Base-by-base conservation (phyloP, 2,113 vertebrate genomes). In the Etia nguti region DNA sequence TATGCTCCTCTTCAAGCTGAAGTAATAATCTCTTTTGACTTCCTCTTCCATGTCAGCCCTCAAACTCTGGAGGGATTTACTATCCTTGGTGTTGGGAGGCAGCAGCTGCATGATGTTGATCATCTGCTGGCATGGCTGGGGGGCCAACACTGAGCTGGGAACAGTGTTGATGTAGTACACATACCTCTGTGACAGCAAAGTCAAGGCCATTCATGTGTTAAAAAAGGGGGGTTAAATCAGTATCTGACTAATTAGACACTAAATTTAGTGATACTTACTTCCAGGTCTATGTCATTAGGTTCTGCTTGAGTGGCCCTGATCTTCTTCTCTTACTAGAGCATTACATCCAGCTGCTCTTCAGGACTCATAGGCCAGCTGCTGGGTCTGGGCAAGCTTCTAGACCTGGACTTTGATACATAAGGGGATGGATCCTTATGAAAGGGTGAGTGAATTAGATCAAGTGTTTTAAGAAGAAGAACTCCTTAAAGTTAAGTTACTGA, bases 111-210 rank as follows among this genome's bases (percentile, higher is more conserved):
- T 91, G 90, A 99, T 97, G 84, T 90, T 95, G 31, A 85, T 73
- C 92, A 97, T 96, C 90, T 97, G 94, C 83, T 97, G 92, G 1
- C 59, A 20, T 2, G 97, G 96, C 77, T 95, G 95, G 4, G 96
- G 95, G 41, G 96, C 95, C 89, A 98, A 92, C 96, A 97, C 96
- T 89, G 97, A 95, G 85, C 92, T 94, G 26, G 62, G 92, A 83
- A 99, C 91, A 2, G 95, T 90, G 55, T 88, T 84, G 87, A 98
- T 95, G 88, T 98, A 99, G 92, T 98, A 95, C 75, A 84, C 89
- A 65, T 99, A 99, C 60, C 97, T 96, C 98, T 99, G 91, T 79
- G 95, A 82, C 92, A 83, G 87, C 2, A 50, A 88, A 86, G 9
- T 34, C 24, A 54, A 81, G 48, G 84, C 56, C 2, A 82, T 46